Evolutionary conservation across 2,113 vertebrate genomes (phyloP), one percentile per base, ranked within the genome.

Genomic region (Bos indicus): DNA sequence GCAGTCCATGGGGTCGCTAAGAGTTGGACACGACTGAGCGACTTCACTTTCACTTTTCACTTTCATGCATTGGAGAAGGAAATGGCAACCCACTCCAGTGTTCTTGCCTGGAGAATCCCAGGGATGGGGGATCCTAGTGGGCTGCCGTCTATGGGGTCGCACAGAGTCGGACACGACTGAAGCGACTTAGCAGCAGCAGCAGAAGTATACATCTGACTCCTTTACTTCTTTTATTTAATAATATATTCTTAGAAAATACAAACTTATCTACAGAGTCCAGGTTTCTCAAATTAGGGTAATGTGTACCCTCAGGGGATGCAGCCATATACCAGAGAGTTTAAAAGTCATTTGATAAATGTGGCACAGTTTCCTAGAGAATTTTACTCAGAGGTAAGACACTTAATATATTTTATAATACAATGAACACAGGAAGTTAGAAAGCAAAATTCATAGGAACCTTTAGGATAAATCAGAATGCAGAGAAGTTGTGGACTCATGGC

Each of bases 191-290:
- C 48, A 48, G 48, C 48, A 48, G 48, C 48, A 48, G 48, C 48
- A 48, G 48, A 11, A 92, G 77, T 62, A 91, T 54, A 88, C 9
- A 77, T 60, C 40, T 87, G 14, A 78, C 36, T 90, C 28, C 87
- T 83, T 71, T 86, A 90, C 10, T 57, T 86, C 62, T 95, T 92
- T 93, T 71, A 60, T 64, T 90, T 95, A 90, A 62, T 54, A 97
- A 87, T 80, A 80, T 40, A 89, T 74, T 88, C 40, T 92, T 92
- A 77, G 62, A 95, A 91, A 85, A 97, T 51, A 80, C 15, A 82
- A 87, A 93, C 17, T 90, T 21, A 84, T 59, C 14, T 97, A 59
- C 7, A 95, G 59, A 95, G 74, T 43, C 6, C 26, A 64, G 9
- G 28, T 88, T 88, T 94, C 83, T 91, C 87, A 92, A 94, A 77